Base-by-base conservation (phyloP, 2,888 invertebrate species). In the Hyposoter dolosus region DNA sequence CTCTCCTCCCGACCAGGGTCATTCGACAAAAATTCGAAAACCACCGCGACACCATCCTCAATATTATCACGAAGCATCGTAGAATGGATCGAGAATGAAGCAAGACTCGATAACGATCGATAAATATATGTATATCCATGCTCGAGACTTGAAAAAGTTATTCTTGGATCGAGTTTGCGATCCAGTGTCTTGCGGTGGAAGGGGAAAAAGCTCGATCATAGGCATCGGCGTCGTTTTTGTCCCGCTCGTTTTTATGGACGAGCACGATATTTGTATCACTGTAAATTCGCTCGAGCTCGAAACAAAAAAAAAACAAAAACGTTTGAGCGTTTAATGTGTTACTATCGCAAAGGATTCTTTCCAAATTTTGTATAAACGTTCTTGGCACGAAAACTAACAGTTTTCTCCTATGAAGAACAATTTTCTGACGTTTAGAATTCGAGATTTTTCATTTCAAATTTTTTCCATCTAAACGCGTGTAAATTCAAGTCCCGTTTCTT, bases 271-370 rank as follows among this genome's bases (percentile, higher is more conserved):
- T 15, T 47, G 35, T 63, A 28, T 12, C 23, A 15, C n/a, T 19
- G 23, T 50, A 71, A 69, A 50, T 65, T 76, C 45, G 66, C 40
- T 50, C 32, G 35, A 53, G 68, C 77, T 63, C 72, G 23, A 28
- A 28, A 60, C 56, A 79, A 82, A 82, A 86, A 87, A 87, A n/a
- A n/a, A n/a, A n/a, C n/a, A 81, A 86, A 85, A 76, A 80, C 82
- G 86, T 80, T 82, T 72, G 82, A 82, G 86, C 69, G 82, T 87
- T 86, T 83, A 72, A 87, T n/a, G n/a, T n/a, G n/a, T n/a, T n/a
- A n/a, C n/a, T n/a, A n/a, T n/a, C n/a, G n/a, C n/a, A n/a, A n/a
- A n/a, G n/a, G n/a, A n/a, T n/a, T n/a, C n/a, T n/a, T n/a, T n/a
- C n/a, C n/a, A n/a, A n/a, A n/a, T n/a, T n/a, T n/a, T n/a, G n/a